phyloP scores from a whole-genome alignment of 1,140 invertebrate species.

The Anastatus disparis region DNA sequence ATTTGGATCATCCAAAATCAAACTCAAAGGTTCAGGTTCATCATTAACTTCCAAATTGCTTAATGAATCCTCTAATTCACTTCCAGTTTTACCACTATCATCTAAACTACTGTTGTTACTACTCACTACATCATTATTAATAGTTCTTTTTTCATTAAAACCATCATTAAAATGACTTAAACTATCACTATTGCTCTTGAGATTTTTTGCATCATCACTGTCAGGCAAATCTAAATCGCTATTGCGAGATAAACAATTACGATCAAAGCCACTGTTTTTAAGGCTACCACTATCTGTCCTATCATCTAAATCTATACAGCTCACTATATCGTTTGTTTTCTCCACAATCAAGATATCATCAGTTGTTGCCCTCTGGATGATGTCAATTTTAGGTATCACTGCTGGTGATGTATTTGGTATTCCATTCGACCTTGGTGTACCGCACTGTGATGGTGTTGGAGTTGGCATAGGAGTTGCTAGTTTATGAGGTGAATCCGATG shows the following conservation, averaged over 20 bases:
- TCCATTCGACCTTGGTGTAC: slow-evolving; percentile 58
- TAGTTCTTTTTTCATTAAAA: slow-evolving; percentile 45
- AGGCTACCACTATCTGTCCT: slow-evolving; percentile 50
- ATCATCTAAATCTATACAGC: slow-evolving; percentile 54
- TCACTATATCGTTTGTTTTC: slow-evolving; percentile 53
- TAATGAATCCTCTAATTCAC: slow-evolving; percentile 49
- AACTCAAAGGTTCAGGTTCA: slow-evolving; percentile 55
- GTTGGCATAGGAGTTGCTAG: slow-evolving; percentile 54
- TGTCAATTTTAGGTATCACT: slow-evolving; percentile 17
- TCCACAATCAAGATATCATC: slow-evolving; percentile 59
- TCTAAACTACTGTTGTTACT: slow-evolving; percentile 58
- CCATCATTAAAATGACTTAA: slow-evolving; percentile 36
- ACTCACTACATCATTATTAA: slow-evolving; percentile 50
- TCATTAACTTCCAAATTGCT: slow-evolving; percentile 52
- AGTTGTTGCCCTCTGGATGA: slow-evolving; percentile 27
- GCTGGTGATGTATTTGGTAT: slow-evolving; percentile 39
- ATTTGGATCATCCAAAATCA: slow-evolving; percentile 56
- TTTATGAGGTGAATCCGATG: slow-evolving; percentile 65
- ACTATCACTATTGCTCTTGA: slow-evolving; percentile 47
- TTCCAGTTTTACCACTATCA: slow-evolving; percentile 53
- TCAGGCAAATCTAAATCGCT: slow-evolving; percentile 47
- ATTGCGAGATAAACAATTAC: slow-evolving; percentile 42
- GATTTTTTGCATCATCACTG: slow-evolving; percentile 37
- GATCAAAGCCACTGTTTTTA: slow-evolving; percentile 41
- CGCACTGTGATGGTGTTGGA: slow-evolving; percentile 50